Base-by-base conservation (phyloP, 2,113 vertebrate genomes). In the Panthera leo region DNA sequence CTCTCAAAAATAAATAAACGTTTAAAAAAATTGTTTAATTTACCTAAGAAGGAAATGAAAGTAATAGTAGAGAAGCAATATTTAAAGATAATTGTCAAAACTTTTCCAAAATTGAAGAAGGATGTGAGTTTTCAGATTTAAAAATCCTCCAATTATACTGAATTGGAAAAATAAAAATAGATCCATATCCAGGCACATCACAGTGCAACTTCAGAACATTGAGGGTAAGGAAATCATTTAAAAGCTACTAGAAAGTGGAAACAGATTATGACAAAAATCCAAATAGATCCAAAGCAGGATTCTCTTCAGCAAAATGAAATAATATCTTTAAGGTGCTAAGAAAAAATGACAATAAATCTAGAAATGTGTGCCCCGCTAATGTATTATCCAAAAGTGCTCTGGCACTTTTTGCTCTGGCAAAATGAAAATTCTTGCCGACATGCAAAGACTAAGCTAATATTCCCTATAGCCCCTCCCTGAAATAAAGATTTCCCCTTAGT, bases 91-190 rank as follows among this genome's bases (percentile, higher is more conserved):
- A 84, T 39, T 67, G 85, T 34, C 73, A 94, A 89, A 7, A 96
- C 36, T 93, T 85, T 45, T 55, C 45, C 55, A 61, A 71, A 84
- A 87, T 42, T 67, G 55, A 94, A 93, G 61, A 68, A 93, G 91
- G 23, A 55, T 58, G 2, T 84, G 25, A 71, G 18, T 89, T 90
- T 97, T 93, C 58, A 89, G 65, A 67, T 79, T 70, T 4, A 48
- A 90, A 96, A 88, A 91, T 63, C 29, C 16, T 42, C 12, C 34
- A 42, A 76, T 27, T 67, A 13, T 84, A 55, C 10, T 55, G 67
- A 53, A 5, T 91, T 76, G 63, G 58, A 93, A 94, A 95, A 93
- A 88, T 93, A 79, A 92, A 89, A 97, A 65, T 27, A 96, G 94
- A 91, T 82, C 12, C 67, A 63, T 4, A 83, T 87, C 19, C 68